phyloP scores from a whole-genome alignment of 1,140 invertebrate genomes.

The Nephila pilipes region DNA sequence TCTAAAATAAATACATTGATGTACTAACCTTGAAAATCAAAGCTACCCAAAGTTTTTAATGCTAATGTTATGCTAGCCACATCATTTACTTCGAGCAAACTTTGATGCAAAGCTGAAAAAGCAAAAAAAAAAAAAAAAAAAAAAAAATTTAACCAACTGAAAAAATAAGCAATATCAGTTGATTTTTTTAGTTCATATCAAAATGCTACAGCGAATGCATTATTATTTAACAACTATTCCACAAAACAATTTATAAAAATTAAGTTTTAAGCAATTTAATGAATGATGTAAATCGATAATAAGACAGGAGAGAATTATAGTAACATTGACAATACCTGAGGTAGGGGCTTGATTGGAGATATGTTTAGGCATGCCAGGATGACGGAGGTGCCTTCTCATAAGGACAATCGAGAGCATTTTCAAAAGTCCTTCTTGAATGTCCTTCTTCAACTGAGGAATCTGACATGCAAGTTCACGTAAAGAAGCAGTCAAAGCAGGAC shows the following conservation, averaged over 20 bases:
- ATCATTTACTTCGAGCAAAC: conserved; percentile 84
- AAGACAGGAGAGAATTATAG: no score
- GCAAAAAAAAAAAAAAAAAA: no score
- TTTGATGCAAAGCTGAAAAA: conserved; percentile 78
- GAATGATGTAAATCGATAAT: no score
- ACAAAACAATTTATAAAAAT: no score
- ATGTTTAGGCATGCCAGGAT: conserved; percentile 87
- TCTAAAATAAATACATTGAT: neutral
- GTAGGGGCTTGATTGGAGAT: conserved; percentile 41
- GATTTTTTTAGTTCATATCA: neutral
- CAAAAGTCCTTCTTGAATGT: conserved; percentile 95
- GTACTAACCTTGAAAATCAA: conserved; percentile 92
- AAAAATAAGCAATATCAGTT: neutral
- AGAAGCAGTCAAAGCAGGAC: conserved; percentile 93
- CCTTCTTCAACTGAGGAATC: conserved; percentile 92
- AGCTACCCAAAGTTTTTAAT: conserved; percentile 95
- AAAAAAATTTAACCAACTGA: neutral
- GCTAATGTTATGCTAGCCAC: conserved; percentile 93
- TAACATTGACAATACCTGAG: neutral
- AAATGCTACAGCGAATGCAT: neutral
- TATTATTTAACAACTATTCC: no score
- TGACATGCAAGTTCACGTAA: conserved; percentile 93
- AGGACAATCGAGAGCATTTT: conserved; percentile 93
- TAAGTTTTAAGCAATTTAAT: no score
- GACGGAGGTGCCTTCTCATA: conserved; percentile 91